Conservation (phyloP, 2,797 vertebrate genomes). For the Micropoecilia bifurca region DNA sequence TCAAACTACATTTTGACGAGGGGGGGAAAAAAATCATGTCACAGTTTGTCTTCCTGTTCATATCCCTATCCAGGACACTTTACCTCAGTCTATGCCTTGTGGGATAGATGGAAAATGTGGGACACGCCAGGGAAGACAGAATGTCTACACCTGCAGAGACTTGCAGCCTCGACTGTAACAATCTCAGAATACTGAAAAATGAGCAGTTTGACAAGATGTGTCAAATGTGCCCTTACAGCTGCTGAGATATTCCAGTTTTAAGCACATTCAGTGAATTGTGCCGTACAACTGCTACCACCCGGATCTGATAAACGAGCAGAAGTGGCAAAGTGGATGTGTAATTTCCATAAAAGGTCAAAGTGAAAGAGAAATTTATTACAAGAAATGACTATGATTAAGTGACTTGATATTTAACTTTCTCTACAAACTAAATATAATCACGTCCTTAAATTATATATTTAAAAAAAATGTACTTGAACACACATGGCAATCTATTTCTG, state of each 20-base stretch:
- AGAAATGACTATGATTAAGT: constrained; percentile 41
- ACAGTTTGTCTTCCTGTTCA: constrained; percentile 41
- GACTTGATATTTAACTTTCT: constrained; percentile 28
- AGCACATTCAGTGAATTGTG: constrained; percentile 60
- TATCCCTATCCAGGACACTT: constrained; percentile 39
- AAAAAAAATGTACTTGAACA: not conserved
- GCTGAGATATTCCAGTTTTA: constrained; percentile 64
- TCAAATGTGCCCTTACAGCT: constrained; percentile 64
- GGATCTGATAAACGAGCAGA: constrained; percentile 49
- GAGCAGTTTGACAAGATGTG: constrained; percentile 69
- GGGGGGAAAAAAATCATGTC: not conserved
- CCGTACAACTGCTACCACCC: constrained; percentile 49
- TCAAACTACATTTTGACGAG: constrained; percentile 11
- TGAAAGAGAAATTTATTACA: constrained; percentile 41
- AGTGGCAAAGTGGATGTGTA: constrained; percentile 28
- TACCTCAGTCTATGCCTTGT: constrained; percentile 31
- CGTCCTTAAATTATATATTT: constrained; percentile 15
- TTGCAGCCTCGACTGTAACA: constrained; percentile 59
- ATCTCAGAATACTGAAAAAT: constrained; percentile 64
- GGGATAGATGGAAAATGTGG: constrained; percentile 49
- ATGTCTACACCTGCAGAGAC: constrained; percentile 62
- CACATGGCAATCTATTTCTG: not conserved
- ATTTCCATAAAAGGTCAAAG: constrained; percentile 60
- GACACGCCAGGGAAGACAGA: constrained; percentile 65
- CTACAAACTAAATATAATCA: constrained; percentile 28